Percentiles rank a stretch among this genome's conserved stretches.
These are phyloP conservation scores for Conopomorpha cramerella DNA, from an alignment of 1,140 invertebrate species.

Conservation along the genomic window DNA sequence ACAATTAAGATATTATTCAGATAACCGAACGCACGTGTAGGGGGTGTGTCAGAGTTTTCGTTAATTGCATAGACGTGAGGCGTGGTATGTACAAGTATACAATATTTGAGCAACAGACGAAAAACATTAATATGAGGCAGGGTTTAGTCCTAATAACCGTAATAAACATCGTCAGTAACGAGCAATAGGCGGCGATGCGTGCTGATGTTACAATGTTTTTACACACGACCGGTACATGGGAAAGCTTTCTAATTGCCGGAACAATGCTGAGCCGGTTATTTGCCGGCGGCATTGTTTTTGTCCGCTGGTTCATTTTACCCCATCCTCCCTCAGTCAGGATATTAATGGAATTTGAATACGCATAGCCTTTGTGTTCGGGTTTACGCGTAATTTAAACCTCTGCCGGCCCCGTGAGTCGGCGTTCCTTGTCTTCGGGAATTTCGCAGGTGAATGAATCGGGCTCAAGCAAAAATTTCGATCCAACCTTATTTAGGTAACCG, in stretches of 20 bases:
- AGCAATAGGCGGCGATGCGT: slow-evolving; percentile 58
- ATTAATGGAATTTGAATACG: slow-evolving; percentile 61
- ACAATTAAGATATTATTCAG: too few species aligned
- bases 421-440: slow-evolving; percentile 37
- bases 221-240: slow-evolving; percentile 57
- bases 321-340: slow-evolving; percentile 42
- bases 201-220: slow-evolving; percentile 59
- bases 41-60: too few species aligned
- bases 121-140: slow-evolving; percentile 45
- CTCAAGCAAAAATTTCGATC: too few species aligned
- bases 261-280: slow-evolving; percentile 60
- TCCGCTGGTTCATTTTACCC: slow-evolving; percentile 56
- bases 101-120: too few species aligned
- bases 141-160: slow-evolving; percentile 55
- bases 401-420: slow-evolving; percentile 47
- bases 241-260: slow-evolving; percentile 61
- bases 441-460: slow-evolving; percentile 32
- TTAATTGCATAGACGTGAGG: too few species aligned
- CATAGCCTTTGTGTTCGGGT: slow-evolving; percentile 56
- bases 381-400: slow-evolving; percentile 57
- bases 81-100: too few species aligned
- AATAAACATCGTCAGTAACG: slow-evolving; percentile 59
- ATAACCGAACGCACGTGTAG: too few species aligned
- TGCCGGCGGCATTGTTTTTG: slow-evolving; percentile 58
- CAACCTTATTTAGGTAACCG: too few species aligned